phyloP scores from a whole-genome alignment of 2,888 invertebrate species.

The Lingula anatina region DNA sequence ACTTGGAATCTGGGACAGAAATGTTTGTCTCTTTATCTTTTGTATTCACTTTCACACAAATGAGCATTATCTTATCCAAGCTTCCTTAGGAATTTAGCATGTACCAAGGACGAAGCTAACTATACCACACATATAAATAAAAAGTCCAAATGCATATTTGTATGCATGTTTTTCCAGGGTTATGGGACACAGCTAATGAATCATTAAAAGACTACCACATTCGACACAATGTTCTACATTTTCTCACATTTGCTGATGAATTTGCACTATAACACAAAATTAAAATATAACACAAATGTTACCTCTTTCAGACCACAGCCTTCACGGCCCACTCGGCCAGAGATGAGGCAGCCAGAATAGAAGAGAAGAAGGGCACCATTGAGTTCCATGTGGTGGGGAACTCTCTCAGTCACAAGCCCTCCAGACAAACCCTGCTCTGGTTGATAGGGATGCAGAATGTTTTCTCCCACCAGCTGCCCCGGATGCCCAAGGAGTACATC shows the following conservation, averaged over 20 bases:
- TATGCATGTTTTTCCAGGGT: no score
- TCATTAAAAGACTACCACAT: conserved; percentile 97
- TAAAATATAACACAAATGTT: no score
- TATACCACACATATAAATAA: no score
- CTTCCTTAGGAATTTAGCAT: no score
- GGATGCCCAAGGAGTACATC: conserved; percentile 97
- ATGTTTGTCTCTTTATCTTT: no score
- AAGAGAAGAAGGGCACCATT: conserved; percentile 83
- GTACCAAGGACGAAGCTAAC: no score
- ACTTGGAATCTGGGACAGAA: no score
- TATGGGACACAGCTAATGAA: conserved; percentile 99
- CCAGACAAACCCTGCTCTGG: conserved; percentile 90
- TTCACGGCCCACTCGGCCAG: conserved; percentile 62
- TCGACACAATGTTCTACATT: conserved; percentile 80
- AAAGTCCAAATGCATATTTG: no score
- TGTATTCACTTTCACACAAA: no score
- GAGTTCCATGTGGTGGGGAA: conserved; percentile 93
- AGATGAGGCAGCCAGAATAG: conserved; percentile 85
- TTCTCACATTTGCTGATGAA: conserved; percentile 95
- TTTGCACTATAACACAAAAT: no score
- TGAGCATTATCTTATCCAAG: no score
- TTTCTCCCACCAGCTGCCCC: conserved; percentile 89
- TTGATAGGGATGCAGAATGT: conserved; percentile 88
- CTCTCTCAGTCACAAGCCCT: conserved; percentile 70
- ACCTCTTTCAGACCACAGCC: conserved; percentile 13